Percentiles rank a stretch among this genome's conserved stretches.
Conservation (phyloP, 2,797 vertebrate genomes). For the Pipistrellus nathusii region DNA sequence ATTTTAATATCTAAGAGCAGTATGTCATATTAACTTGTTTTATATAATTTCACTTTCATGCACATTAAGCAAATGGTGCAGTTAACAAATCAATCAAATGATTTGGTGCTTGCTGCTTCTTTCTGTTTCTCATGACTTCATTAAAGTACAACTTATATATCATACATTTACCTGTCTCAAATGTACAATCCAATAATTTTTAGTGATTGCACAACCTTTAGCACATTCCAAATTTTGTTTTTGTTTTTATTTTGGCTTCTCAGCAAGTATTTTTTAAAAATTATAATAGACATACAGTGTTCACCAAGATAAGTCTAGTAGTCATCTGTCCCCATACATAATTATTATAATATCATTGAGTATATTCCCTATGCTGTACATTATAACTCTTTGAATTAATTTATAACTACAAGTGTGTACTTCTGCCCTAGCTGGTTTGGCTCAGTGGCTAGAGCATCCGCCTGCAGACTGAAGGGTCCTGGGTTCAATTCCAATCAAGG, state of each 20-base stretch:
- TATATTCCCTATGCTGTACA: background rate
- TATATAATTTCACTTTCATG: conserved; percentile 16
- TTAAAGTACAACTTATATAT: background rate
- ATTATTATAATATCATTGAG: background rate
- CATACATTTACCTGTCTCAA: background rate
- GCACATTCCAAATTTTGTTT: background rate
- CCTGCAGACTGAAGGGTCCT: too few species aligned
- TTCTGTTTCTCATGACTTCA: background rate
- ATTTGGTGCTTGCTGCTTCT: background rate
- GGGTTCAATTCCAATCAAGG: too few species aligned
- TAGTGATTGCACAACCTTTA: background rate
- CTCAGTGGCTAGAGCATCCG: too few species aligned
- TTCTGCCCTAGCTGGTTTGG: too few species aligned
- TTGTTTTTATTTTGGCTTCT: background rate
- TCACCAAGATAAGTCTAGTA: background rate
- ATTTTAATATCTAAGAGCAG: conserved; percentile 4
- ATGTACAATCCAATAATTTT: background rate
- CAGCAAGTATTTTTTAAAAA: background rate
- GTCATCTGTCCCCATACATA: background rate
- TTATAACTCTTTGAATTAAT: background rate
- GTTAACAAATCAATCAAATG: conserved; percentile 7
- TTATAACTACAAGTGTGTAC: background rate
- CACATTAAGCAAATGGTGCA: background rate
- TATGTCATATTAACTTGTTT: background rate
- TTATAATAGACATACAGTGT: background rate